These are phyloP conservation scores for Psilopogon haemacephalus DNA, from an alignment of 2,113 vertebrate genomes.

Conservation along the genomic window DNA sequence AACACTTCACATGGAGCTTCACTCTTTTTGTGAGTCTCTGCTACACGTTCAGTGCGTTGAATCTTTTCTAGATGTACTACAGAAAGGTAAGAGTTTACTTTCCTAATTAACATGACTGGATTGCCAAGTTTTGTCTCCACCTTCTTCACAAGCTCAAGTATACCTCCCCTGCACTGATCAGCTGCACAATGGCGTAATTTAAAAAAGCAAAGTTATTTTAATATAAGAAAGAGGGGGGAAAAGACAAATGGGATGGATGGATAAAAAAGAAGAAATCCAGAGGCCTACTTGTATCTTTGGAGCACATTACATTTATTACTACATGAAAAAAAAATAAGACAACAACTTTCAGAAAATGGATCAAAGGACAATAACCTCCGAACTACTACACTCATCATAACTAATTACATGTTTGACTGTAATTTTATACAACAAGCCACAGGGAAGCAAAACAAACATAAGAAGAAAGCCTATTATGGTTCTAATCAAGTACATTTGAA, in stretches of 20 bases:
- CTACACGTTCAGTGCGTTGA: background rate
- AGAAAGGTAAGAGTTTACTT: background rate
- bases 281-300: background rate
- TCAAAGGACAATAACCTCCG: background rate
- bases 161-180: background rate
- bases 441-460: conserved; percentile 48
- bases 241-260: background rate
- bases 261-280: background rate
- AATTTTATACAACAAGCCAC: conserved; percentile 33
- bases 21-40: background rate
- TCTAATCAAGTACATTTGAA: conserved; percentile 25
- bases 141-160: background rate
- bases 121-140: background rate
- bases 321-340: conserved; percentile 1
- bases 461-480: conserved; percentile 16
- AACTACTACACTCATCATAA: background rate
- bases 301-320: background rate
- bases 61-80: background rate
- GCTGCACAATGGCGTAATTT: background rate
- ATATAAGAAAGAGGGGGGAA: background rate
- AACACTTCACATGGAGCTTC: background rate
- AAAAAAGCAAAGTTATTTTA: background rate
- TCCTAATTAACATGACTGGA: background rate
- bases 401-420: conserved; percentile 52
- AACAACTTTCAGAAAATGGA: background rate